Percentiles rank a stretch among this genome's conserved stretches.
Conservation (phyloP, 2,113 vertebrate species). For the Danio rerio region GRCz12tu NC_133176.1:41969501-41970000, state of each 20-base stretch:
- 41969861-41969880: conserved; percentile 1
- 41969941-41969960: conserved; percentile 22
- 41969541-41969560: conserved; percentile 30
- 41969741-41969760: neutral
- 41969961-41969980: conserved; percentile 23
- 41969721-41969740: neutral
- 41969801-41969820: conserved; percentile 14
- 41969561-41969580: conserved; percentile 20
- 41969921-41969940: conserved; percentile 25
- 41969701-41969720: conserved; percentile 24
- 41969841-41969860: conserved; percentile 28
- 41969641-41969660: conserved; percentile 16
- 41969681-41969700: conserved; percentile 24
- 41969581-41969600: conserved; percentile 43
- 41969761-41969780: conserved; percentile 13
- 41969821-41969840: conserved; percentile 12
- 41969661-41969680: conserved; percentile 19
- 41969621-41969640: neutral
- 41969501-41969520: conserved; percentile 6
- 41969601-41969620: conserved; percentile 36
- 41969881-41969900: neutral
- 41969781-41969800: conserved; percentile 30
- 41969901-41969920: conserved; percentile 13
- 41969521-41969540: neutral
- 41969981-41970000: conserved; percentile 49